Percentiles rank a stretch among this genome's conserved stretches.
Conservation (phyloP, 2,113 vertebrate species). For the Neogobius melanostomus region DNA sequence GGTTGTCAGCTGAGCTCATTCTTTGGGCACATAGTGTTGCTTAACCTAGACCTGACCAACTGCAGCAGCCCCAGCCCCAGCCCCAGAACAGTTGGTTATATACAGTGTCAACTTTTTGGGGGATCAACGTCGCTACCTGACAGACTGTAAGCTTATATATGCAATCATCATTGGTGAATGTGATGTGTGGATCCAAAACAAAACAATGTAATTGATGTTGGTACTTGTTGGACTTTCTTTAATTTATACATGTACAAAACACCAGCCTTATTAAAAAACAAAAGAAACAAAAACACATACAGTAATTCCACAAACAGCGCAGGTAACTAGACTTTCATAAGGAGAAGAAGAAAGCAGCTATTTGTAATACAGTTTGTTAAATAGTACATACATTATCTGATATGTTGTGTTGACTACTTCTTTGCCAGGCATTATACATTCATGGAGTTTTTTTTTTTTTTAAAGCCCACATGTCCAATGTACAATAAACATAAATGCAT, state of each 20-base stretch:
- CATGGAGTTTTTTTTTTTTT: no score
- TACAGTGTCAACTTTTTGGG: no score
- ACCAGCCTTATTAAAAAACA: constrained; percentile 1
- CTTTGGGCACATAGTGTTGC: no score
- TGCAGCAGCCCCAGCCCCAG: no score
- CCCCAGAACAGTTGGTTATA: no score
- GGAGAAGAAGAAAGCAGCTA: constrained; percentile 57
- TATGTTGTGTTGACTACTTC: constrained; percentile 50
- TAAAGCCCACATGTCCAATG: no score
- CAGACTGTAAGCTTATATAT: no score
- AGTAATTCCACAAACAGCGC: constrained; percentile 9
- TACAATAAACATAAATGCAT: no score
- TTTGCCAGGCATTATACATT: constrained; percentile 4
- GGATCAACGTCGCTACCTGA: no score
- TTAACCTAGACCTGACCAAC: no score
- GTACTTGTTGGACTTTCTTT: constrained; percentile 7
- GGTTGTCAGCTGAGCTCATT: no score
- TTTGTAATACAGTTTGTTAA: constrained; percentile 68
- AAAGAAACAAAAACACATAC: neutral
- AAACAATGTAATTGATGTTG: neutral
- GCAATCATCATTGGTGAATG: no score
- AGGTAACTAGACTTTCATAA: constrained; percentile 9
- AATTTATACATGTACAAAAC: constrained; percentile 9
- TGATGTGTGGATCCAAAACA: neutral
- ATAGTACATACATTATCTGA: constrained; percentile 61